Percentiles rank a stretch among this genome's conserved stretches.
phyloP scores from a whole-genome alignment of 23 tunicate genomes.

The Corella eumyota region DNA sequence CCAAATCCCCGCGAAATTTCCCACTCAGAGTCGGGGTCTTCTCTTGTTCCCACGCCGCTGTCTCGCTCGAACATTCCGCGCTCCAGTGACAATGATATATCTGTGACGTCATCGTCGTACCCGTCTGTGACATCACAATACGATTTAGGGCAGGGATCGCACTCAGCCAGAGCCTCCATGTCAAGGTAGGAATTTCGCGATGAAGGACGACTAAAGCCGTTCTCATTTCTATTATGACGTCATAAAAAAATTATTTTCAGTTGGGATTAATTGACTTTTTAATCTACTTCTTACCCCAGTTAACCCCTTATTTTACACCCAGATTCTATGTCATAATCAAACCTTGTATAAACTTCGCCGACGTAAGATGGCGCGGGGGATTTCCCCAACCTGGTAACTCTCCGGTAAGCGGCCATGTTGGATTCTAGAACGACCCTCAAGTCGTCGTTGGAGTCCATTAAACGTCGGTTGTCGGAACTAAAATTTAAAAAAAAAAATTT shows the following conservation, averaged over 20 bases:
- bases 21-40: slow-evolving; percentile 33
- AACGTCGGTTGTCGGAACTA: slow-evolving; percentile 46
- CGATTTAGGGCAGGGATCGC: too few relatives aligned
- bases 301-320: too few relatives aligned
- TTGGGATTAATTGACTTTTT: too few relatives aligned
- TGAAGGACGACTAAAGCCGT: too few relatives aligned
- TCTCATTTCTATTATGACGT: too few relatives aligned
- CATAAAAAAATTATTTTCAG: too few relatives aligned
- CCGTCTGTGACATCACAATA: slow-evolving; percentile 8
- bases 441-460: slow-evolving; percentile 70
- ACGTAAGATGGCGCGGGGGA: slow-evolving; percentile 9
- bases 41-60: slow-evolving; percentile 64
- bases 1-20: not conserved
- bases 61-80: slow-evolving; percentile 40
- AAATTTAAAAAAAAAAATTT: not conserved
- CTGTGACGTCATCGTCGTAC: slow-evolving; percentile 30
- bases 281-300: too few relatives aligned
- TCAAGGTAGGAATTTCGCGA: slow-evolving; percentile 42
- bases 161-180: slow-evolving; percentile 49
- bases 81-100: slow-evolving; percentile 38
- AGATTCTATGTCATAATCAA: too few relatives aligned
- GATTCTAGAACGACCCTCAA: slow-evolving; percentile 31
- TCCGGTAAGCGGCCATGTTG: slow-evolving; percentile 12
- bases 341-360: slow-evolving; percentile 9
- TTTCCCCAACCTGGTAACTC: not conserved